Base-by-base conservation (phyloP, 2,888 invertebrate species). In the Fragum sueziense region DNA sequence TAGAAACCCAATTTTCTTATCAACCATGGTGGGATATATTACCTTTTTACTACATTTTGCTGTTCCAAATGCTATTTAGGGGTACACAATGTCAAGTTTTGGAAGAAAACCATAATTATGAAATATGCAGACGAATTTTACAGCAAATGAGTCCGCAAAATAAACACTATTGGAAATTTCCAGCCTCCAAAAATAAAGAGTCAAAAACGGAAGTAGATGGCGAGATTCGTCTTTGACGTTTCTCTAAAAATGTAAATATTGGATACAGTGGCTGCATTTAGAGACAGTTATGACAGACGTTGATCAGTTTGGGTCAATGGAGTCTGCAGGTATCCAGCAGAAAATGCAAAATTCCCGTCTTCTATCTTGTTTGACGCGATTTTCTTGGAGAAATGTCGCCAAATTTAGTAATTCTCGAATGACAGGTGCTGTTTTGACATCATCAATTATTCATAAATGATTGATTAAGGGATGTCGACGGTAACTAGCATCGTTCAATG, bases 131-230 rank as follows among this genome's bases (percentile, higher is more conserved):
- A n/a, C n/a, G n/a, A n/a, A n/a, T n/a, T n/a, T n/a, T n/a, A n/a
- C n/a, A n/a, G n/a, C 22, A 4, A 7, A 22, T 33, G 61, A 31
- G n/a, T 6, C 65, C 65, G 41, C 3, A 41, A 25, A 41, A 25
- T 65, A 41, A 65, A 22, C 62, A 11, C 14, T 61, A 20, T 57
- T 27, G 33, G 33, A 51, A 2, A 27, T 17, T 51, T 27, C 22
- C 22, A 57, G 51, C 68, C 79, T 74, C 37, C 75, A 31, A 22
- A 22, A 29, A 25, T 52, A 65, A 65, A 76, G 73, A 80, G 74
- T n/a, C 33, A 25, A 57, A 62, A 80, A 65, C 85, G 86, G 86
- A 86, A 86, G 84, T 86, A 85, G 85, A 85, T 85, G 85, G 86
- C 86, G 79, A 79, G n/a, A 51, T 33, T 25, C 34, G 68, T 61